Percentiles rank a stretch among this genome's conserved stretches.
These are phyloP conservation scores for Glaucidium brasilianum DNA, from an alignment of 2,113 vertebrate genomes.

Conservation along the genomic window DNA sequence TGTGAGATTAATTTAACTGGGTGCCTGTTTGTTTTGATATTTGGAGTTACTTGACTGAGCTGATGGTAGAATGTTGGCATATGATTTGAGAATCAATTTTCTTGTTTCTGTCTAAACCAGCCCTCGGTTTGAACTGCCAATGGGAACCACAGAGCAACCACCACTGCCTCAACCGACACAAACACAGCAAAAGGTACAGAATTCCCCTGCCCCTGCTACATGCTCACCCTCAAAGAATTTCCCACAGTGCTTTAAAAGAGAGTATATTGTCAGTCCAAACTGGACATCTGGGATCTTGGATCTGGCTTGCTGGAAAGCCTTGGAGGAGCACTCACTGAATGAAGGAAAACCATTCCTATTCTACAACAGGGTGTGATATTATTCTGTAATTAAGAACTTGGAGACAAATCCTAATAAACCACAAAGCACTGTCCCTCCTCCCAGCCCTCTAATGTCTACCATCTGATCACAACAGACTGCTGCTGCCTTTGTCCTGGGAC, in stretches of 20 bases:
- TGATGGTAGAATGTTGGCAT: not conserved
- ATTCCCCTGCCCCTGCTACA: not conserved
- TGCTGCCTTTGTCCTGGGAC: not conserved
- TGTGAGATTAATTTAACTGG: not conserved
- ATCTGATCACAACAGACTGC: not conserved
- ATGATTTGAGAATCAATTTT: not conserved
- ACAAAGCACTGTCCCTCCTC: not conserved
- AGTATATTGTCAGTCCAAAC: not conserved
- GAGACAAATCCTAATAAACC: not conserved
- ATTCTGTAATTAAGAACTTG: not conserved
- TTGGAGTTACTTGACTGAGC: not conserved
- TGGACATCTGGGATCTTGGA: not conserved
- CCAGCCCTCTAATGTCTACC: not conserved
- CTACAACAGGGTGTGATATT: not conserved
- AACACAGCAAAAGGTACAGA: conserved; percentile 87
- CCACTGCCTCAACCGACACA: conserved; percentile 87
- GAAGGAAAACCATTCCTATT: not conserved
- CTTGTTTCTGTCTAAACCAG: conserved; percentile 70
- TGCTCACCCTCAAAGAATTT: not conserved
- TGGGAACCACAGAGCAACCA: conserved; percentile 95
- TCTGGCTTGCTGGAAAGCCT: not conserved
- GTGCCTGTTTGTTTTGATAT: not conserved
- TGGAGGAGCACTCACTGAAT: not conserved
- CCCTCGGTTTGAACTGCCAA: conserved; percentile 96
- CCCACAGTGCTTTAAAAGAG: not conserved